phyloP scores from a whole-genome alignment of 2,797 vertebrate species.

The Galagoides demidoff region DNA sequence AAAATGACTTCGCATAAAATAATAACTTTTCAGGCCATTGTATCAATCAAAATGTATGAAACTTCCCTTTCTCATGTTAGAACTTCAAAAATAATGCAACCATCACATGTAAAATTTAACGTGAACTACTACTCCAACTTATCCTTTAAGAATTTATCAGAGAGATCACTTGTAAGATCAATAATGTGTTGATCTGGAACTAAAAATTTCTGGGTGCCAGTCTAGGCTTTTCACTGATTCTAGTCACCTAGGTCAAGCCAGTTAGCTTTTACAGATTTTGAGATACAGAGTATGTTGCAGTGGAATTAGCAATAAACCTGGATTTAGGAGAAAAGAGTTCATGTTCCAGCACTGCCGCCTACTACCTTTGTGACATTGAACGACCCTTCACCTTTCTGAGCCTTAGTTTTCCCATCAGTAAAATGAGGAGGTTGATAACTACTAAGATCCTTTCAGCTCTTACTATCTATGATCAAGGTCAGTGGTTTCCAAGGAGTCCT shows the following conservation, averaged over 20 bases:
- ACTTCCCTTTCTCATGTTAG: background rate
- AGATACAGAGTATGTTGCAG: background rate
- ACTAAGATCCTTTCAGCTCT: background rate
- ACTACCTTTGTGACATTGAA: background rate
- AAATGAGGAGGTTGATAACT: background rate
- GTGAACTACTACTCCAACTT: background rate
- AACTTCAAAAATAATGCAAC: conserved; percentile 9
- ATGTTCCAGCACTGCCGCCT: background rate
- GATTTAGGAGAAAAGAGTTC: background rate
- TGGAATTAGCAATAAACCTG: conserved; percentile 42
- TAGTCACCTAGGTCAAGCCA: background rate
- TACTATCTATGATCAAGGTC: background rate
- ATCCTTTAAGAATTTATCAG: background rate
- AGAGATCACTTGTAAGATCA: background rate
- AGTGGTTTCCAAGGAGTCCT: background rate
- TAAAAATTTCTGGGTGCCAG: conserved; percentile 3
- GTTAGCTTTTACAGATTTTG: background rate
- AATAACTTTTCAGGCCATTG: conserved; percentile 36
- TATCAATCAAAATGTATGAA: background rate
- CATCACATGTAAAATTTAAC: conserved; percentile 30
- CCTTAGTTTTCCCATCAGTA: conserved; percentile 34
- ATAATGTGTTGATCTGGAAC: background rate
- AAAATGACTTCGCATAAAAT: conserved; percentile 34
- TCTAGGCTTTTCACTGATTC: conserved; percentile 19
- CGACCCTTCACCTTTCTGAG: conserved; percentile 44